A percentile compares a stretch with the other conserved stretches of the same genome.
Conservation (phyloP, 2,888 invertebrate genomes). For the Eurois occulta region DNA sequence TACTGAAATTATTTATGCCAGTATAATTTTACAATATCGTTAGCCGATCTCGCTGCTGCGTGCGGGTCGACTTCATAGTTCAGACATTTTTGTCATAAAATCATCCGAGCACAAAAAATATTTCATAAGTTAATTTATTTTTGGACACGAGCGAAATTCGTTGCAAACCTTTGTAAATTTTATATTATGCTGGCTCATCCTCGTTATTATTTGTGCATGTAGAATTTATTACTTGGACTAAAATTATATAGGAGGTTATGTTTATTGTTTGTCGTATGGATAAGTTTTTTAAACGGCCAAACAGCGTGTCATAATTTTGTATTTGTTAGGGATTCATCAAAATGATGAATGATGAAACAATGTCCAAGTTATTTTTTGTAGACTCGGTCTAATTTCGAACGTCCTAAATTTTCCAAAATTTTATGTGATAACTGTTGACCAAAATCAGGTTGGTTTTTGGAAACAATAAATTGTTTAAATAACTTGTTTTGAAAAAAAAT, state of each 20-base stretch:
- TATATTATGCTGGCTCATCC: conserved; percentile 42
- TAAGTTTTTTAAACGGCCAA: not conserved
- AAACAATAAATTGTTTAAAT: not conserved
- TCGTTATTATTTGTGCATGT: conserved; percentile 5
- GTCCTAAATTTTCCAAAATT: too few relatives aligned
- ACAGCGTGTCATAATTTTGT: not conserved
- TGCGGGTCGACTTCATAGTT: not conserved
- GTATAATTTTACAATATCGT: conserved; percentile 5
- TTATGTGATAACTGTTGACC: not conserved
- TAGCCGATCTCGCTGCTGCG: not conserved
- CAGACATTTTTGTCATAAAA: conserved; percentile 18
- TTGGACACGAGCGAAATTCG: conserved; percentile 28
- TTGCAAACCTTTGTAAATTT: conserved; percentile 45
- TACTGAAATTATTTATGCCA: not conserved
- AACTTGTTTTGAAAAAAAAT: too few relatives aligned
- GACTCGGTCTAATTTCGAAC: too few relatives aligned
- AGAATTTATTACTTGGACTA: not conserved
- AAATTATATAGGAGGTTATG: not conserved
- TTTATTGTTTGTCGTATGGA: not conserved
- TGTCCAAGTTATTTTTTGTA: not conserved
- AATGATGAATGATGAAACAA: not conserved
- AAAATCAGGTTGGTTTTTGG: not conserved
- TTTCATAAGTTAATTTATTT: conserved; percentile 22
- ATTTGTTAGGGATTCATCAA: not conserved
- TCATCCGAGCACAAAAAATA: conserved; percentile 20